A percentile compares a stretch with the other conserved stretches of the same genome.
Conservation (phyloP, 1,140 invertebrate species). For the Diabrotica undecimpunctata region DNA sequence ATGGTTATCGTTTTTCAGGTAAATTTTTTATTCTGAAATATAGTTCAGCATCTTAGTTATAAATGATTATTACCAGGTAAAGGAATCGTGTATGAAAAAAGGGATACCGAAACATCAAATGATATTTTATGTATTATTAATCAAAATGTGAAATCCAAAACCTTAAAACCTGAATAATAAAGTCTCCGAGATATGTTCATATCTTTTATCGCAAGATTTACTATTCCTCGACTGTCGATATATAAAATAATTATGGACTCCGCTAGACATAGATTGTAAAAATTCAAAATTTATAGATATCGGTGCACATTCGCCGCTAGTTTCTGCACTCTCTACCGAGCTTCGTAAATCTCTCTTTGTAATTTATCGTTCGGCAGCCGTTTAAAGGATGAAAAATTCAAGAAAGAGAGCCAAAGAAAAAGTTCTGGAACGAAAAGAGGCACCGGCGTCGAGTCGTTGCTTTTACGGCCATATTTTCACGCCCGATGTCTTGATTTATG, state of each 20-base stretch:
- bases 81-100: too few relatives aligned
- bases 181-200: too few relatives aligned
- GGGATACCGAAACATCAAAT: too few relatives aligned
- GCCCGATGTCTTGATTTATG: conserved; percentile 9
- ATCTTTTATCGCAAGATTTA: too few relatives aligned
- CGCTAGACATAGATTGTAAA: not conserved
- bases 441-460: not conserved
- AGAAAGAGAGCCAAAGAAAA: not conserved
- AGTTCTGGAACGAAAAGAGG: not conserved
- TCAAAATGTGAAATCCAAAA: too few relatives aligned
- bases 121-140: too few relatives aligned
- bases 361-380: conserved; percentile 8
- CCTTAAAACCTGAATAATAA: too few relatives aligned
- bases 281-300: conserved; percentile 6
- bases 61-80: too few relatives aligned
- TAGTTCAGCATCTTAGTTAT: too few relatives aligned
- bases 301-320: conserved; percentile 4
- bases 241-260: not conserved
- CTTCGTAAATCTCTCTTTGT: conserved; percentile 5
- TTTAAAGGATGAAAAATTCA: conserved; percentile 8
- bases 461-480: conserved; percentile 6
- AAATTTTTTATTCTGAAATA: too few relatives aligned
- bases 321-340: not conserved
- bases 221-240: not conserved
- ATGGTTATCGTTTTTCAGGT: too few relatives aligned